phyloP scores from a whole-genome alignment of 2,888 invertebrate genomes.

The Dinocampus coccinellae region DNA sequence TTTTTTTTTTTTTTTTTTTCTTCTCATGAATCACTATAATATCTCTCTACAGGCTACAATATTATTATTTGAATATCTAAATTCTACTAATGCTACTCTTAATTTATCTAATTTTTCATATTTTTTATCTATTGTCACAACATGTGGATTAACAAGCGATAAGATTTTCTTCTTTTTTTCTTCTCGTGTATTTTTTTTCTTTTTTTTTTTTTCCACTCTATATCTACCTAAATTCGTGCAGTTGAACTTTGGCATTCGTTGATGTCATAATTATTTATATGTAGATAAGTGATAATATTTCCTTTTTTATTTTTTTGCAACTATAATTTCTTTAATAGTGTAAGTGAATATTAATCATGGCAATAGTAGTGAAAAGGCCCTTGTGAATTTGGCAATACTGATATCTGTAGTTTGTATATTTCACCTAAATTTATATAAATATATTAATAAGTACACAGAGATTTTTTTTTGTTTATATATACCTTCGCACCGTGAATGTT shows the following conservation, averaged over 20 bases:
- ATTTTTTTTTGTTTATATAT: background rate
- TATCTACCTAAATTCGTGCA: conserved; percentile 6
- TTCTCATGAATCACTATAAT: too few relatives aligned
- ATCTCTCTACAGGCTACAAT: background rate
- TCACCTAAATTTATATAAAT: background rate
- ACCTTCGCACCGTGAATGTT: conserved; percentile 18
- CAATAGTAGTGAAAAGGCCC: conserved; percentile 2
- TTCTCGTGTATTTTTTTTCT: background rate
- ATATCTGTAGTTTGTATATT: background rate
- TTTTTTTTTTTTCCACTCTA: background rate
- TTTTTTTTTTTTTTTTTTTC: background rate
- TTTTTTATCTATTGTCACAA: conserved; percentile 27
- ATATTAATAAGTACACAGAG: background rate
- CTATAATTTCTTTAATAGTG: background rate
- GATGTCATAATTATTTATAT: conserved; percentile 15
- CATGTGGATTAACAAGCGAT: conserved; percentile 22
- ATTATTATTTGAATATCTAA: conserved; percentile 27
- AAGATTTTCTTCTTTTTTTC: background rate
- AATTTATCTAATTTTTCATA: background rate
- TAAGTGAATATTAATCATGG: background rate
- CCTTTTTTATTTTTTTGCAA: background rate
- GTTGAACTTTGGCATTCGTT: conserved; percentile 25
- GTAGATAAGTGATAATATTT: background rate
- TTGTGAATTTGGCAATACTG: conserved; percentile 16
- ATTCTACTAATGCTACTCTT: conserved; percentile 22